These are phyloP conservation scores for Urocitellus parryii DNA, from an alignment of 2,113 vertebrate species.

Conservation along the genomic window DNA sequence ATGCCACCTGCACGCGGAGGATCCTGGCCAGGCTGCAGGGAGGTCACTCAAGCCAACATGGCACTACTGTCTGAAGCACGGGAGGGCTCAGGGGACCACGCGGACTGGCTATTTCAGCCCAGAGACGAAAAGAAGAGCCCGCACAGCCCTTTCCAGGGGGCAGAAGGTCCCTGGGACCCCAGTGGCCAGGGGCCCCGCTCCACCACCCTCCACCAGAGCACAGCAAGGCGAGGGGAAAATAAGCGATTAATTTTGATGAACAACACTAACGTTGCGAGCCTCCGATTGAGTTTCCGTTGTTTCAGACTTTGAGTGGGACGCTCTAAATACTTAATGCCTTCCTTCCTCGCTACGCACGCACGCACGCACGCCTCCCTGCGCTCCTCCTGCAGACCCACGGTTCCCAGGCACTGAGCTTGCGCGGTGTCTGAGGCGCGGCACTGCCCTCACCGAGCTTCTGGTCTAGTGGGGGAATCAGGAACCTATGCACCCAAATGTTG, in stretches of 20 bases:
- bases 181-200: background rate
- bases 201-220: background rate
- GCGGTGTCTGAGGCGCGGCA: background rate
- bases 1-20: background rate
- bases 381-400: background rate
- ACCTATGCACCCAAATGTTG: background rate
- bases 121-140: background rate
- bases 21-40: background rate
- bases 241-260: background rate
- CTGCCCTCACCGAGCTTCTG: background rate
- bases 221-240: background rate
- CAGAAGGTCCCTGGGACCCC: background rate
- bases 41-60: background rate
- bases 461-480: background rate
- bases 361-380: background rate
- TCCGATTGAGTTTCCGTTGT: background rate
- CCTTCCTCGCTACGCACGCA: background rate
- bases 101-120: background rate
- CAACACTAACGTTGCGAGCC: background rate
- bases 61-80: no score
- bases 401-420: background rate
- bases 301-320: accelerated
- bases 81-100: background rate
- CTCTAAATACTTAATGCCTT: slow-evolving; percentile 15
- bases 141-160: background rate